Base-by-base conservation (phyloP, 2,113 vertebrate genomes). In the Perca fluviatilis region DNA sequence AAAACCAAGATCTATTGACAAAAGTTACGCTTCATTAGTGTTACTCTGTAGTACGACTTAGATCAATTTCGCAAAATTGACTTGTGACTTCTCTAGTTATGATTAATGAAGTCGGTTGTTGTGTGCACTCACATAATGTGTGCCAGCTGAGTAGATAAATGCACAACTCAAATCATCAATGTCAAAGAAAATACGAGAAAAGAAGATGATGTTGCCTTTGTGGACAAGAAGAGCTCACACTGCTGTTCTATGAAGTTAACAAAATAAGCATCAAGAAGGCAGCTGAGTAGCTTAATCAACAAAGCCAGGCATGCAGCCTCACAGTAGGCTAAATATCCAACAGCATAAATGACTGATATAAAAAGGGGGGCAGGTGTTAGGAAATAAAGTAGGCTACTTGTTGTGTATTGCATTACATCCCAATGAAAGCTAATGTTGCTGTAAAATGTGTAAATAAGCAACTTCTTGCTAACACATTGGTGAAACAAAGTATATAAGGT, bases 41-140 rank as follows among this genome's bases (percentile, higher is more conserved):
- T 68, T 74, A 80, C 86, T 83, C 69, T 82, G 62, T 66, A 63
- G 79, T 36, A 15, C 18, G 4, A 74, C 49, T 79, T 23, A 23
- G 75, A 86, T 88, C 86, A 74, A 62, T 90, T 79, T 84, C 74
- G 56, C 50, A 80, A 69, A 77, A 88, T 71, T 69, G 68, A 84
- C 72, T 79, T 49, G 77, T 74, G 72, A 77, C 74, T 82, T 74
- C 70, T 73, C 53, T 47, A 23, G 69, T 67, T 27, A 71, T 61
- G 66, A 71, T 68, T 77, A 61, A 78, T 79, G 72, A 82, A 75
- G 46, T 66, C 21, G 30, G 66, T 46, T 63, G 54, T 53, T 23
- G 3, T 82, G 36, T 68, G 51, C 9, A 25, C 16, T 49, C 16
- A 51, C 8, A 33, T 61, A 58, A 79, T 71, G 49, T 58, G n/a